phyloP scores from a whole-genome alignment of 2,113 vertebrate genomes.

The Anthoscopus minutus region DNA sequence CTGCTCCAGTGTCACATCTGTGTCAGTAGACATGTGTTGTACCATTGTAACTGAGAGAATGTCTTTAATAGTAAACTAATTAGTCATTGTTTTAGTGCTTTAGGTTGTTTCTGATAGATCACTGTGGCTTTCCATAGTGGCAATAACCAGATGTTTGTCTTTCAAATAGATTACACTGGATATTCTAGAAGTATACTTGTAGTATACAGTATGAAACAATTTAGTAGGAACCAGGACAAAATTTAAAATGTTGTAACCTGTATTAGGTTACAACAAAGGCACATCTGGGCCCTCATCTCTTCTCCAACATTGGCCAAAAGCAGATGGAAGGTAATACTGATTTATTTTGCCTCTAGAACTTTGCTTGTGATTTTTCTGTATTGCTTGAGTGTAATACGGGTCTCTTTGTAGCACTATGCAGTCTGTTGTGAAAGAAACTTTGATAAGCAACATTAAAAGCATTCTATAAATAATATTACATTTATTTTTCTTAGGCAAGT shows the following conservation, averaged over 20 bases:
- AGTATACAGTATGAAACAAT: neutral
- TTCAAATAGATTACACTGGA: neutral
- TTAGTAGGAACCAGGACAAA: neutral
- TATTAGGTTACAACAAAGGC: neutral
- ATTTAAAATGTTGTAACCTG: neutral
- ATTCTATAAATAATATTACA: neutral
- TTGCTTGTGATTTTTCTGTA: neutral
- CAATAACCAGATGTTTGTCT: neutral
- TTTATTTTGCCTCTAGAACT: neutral
- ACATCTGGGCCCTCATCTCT: neutral
- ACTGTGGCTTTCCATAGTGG: neutral
- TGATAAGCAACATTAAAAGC: neutral
- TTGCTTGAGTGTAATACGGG: neutral
- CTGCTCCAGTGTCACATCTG: neutral
- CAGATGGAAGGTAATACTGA: neutral
- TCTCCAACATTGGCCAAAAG: neutral
- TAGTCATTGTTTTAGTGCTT: neutral
- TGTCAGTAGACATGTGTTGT: rapidly evolving
- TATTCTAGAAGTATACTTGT: neutral
- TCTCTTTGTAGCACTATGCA: neutral
- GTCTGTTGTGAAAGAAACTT: neutral
- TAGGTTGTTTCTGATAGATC: neutral
- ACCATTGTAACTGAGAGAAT: neutral
- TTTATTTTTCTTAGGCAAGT: neutral
- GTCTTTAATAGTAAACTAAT: neutral